Evolutionary conservation across 2,888 invertebrate genomes (phyloP).

Genomic region (Parnassius orleans): DNA sequence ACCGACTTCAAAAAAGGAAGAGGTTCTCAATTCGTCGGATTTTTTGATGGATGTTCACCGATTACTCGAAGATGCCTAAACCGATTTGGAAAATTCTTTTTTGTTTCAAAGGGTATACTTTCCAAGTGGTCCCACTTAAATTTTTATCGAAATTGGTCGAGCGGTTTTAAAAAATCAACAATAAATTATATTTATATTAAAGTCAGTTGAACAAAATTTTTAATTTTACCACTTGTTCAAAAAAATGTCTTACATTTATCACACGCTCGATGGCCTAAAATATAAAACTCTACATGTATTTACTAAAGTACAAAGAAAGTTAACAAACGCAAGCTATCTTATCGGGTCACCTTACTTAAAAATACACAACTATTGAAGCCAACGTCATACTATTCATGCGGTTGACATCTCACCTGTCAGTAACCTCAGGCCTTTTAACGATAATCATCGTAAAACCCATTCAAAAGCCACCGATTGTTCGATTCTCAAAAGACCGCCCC

Average conservation of each 20-base stretch:
- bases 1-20: too few species aligned
- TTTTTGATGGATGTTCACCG: too few species aligned
- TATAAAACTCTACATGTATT: slow-evolving; percentile 13
- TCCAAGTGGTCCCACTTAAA: too few species aligned
- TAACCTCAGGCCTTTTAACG: slow-evolving; percentile 67
- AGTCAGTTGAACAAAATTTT: too few species aligned
- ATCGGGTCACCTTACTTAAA: slow-evolving; percentile 60
- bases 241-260: background rate
- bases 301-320: slow-evolving; percentile 41
- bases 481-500: slow-evolving; percentile 59
- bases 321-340: slow-evolving; percentile 53
- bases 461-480: slow-evolving; percentile 68
- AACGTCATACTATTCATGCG: slow-evolving; percentile 56
- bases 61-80: too few species aligned
- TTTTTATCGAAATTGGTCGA: too few species aligned
- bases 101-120: too few species aligned
- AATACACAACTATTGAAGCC: slow-evolving; percentile 45
- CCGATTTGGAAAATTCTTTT: too few species aligned
- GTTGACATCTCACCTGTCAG: slow-evolving; percentile 78
- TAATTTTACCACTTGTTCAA: too few species aligned
- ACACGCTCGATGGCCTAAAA: background rate
- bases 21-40: too few species aligned
- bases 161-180: too few species aligned
- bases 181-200: too few species aligned
- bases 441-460: slow-evolving; percentile 70